Percentiles rank a stretch among this genome's conserved stretches.
Evolutionary conservation across 2,113 vertebrate genomes (phyloP).

Genomic region (Pelobates fuscus): DNA sequence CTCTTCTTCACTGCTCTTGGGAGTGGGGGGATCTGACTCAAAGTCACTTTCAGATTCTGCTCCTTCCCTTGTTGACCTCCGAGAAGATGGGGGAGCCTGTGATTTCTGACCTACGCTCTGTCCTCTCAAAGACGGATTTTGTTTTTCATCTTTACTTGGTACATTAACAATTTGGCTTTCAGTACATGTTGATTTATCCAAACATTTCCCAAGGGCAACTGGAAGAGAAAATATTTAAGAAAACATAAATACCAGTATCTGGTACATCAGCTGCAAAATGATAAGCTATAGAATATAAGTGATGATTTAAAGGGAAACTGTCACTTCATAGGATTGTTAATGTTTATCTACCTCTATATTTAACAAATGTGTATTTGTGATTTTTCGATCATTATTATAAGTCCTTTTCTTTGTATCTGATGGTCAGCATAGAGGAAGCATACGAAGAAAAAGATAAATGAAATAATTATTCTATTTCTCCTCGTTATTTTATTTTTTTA

Average conservation of each 20-base stretch:
- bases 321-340: too few relatives aligned
- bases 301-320: too few relatives aligned
- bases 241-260: neutral
- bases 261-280: too few relatives aligned
- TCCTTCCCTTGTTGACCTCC: constrained; percentile 52
- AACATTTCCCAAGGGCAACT: constrained; percentile 70
- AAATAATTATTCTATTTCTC: too few relatives aligned
- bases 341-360: too few relatives aligned
- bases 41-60: constrained; percentile 95
- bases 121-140: constrained; percentile 64
- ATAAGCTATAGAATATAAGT: too few relatives aligned
- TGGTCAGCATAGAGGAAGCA: too few relatives aligned
- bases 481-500: too few relatives aligned
- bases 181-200: constrained; percentile 51
- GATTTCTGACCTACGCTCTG: constrained; percentile 65
- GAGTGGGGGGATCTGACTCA: constrained; percentile 92
- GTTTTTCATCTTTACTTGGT: constrained; percentile 55
- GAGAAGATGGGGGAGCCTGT: constrained; percentile 47
- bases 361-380: too few relatives aligned
- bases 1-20: constrained; percentile 94
- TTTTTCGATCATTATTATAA: too few relatives aligned
- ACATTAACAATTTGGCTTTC: constrained; percentile 51
- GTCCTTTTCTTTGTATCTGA: too few relatives aligned
- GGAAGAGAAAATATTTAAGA: constrained; percentile 49
- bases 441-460: too few relatives aligned